Evolutionary conservation across 2,888 invertebrate genomes (phyloP), one percentile per base, ranked within the genome.

Genomic region (Tenthredo notha): DNA sequence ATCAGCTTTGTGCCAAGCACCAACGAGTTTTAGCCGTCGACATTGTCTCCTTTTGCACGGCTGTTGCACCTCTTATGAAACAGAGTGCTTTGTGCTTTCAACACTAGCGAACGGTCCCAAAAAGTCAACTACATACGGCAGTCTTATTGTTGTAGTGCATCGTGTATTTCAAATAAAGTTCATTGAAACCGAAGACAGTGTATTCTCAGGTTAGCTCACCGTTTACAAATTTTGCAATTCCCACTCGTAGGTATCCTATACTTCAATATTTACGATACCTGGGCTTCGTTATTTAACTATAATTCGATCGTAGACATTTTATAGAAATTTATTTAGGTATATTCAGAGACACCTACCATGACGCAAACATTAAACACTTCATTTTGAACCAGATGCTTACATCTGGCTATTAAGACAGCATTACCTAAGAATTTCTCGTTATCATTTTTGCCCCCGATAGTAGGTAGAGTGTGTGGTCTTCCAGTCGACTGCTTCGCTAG

Each of bases 121-220:
- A 65, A 83, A 83, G 83, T 83, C 83, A 83, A 83, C 83, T 83
- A 43, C 83, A 70, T 47, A 47, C 50, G 67, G 67, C n/a, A 40
- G 58, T 40, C 15, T 80, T 61, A 40, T 80, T 40, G 40, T 80
- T 29, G 21, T 12, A 61, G 61, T 12, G 58, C n/a, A 37, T 40
- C 61, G 25, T 40, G 61, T 37, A 25, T 80, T 61, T 80, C 21
- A 58, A 61, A 80, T 80, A 58, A 61, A 80, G 61, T 80, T 80
- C 21, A 7, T 5, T 25, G 40, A 12, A 40, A 80, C 25, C 40
- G 40, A 61, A 61, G 29, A 29, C 15, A 21, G 9, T 61, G 10
- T 40, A 61, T 21, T 21, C 29, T 80, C 37, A 58, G 43, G 61
- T 61, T 37, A 37, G 61, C 21, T 61, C 15, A 29, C 50, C 40